Percentiles rank a stretch among this genome's conserved stretches.
These are phyloP conservation scores for Osmerus eperlanus DNA, from an alignment of 2,113 vertebrate species.

Conservation along the genomic window DNA sequence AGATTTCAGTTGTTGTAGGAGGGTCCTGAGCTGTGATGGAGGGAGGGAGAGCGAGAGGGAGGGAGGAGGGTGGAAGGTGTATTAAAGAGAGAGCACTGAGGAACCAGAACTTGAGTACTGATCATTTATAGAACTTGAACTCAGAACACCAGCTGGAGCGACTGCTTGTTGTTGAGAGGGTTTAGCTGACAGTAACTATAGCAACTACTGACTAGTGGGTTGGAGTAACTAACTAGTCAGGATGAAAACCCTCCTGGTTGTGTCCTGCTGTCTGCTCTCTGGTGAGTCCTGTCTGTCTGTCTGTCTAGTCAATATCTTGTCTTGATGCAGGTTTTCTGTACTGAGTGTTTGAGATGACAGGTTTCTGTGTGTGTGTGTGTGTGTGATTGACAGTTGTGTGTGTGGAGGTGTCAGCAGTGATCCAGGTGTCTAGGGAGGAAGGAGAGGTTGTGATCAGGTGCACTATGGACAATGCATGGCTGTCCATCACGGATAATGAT, in stretches of 20 bases:
- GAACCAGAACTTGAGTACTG: too few relatives aligned
- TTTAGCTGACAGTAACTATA: background rate
- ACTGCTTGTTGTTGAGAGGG: too few relatives aligned
- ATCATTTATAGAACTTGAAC: too few relatives aligned
- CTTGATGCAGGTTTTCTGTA: too few relatives aligned
- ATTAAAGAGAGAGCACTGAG: too few relatives aligned
- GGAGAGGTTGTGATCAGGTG: conserved; percentile 31
- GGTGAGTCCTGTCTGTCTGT: conserved; percentile 11
- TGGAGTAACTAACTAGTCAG: background rate
- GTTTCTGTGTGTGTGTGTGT: too few relatives aligned
- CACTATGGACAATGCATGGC: conserved; percentile 43
- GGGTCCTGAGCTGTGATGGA: too few relatives aligned
- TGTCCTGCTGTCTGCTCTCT: background rate
- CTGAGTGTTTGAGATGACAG: conserved; percentile 7
- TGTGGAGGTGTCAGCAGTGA: conserved; percentile 4
- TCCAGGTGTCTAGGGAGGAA: conserved; percentile 30
- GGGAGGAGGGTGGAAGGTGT: too few relatives aligned
- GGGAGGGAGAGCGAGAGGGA: too few relatives aligned
- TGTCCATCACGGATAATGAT: conserved; percentile 6
- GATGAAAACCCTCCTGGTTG: conserved; percentile 43
- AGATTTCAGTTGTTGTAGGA: too few relatives aligned
- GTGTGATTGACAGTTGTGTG: conserved; percentile 20
- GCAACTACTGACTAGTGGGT: background rate
- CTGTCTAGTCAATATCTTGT: too few relatives aligned
- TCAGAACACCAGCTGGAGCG: too few relatives aligned